phyloP scores from a whole-genome alignment of 53 echinoderm and acorn worm genomes.

The Holothuria scabra region DNA sequence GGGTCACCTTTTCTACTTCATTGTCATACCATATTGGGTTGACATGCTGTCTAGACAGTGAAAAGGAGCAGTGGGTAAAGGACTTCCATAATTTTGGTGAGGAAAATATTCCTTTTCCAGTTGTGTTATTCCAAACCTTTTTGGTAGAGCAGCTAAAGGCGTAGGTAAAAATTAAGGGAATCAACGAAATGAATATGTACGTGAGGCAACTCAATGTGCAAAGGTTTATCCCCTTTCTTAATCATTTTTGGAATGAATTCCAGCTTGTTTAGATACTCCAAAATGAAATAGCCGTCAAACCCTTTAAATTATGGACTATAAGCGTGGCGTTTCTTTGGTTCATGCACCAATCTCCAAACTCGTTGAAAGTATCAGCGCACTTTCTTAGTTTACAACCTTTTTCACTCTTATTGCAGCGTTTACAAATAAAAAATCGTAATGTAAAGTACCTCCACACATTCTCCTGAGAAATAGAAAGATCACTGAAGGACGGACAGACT shows the following conservation, averaged over 20 bases:
- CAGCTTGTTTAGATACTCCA: constrained; percentile 46
- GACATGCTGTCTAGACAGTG: constrained; percentile 36
- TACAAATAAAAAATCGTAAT: constrained; percentile 44
- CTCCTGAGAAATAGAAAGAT: too few species aligned
- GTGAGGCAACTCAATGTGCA: constrained; percentile 20
- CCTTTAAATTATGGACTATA: constrained; percentile 56
- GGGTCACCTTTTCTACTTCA: constrained; percentile 13
- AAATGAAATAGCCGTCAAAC: constrained; percentile 41
- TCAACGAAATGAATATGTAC: constrained; percentile 42
- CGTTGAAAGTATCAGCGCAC: constrained; percentile 4
- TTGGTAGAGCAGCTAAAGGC: constrained; percentile 50
- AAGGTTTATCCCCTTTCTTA: constrained; percentile 49
- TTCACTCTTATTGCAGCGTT: constrained; percentile 46
- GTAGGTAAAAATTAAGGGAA: constrained; percentile 51
- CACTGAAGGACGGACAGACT: too few species aligned
- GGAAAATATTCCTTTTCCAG: constrained; percentile 56
- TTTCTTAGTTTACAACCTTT: constrained; percentile 40
- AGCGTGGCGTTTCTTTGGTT: background rate
- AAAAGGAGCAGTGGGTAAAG: constrained; percentile 40
- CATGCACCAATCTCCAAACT: constrained; percentile 56
- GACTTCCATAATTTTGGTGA: constrained; percentile 37
- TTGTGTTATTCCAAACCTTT: constrained; percentile 46
- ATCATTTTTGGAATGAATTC: too few species aligned
- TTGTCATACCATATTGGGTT: constrained; percentile 26
- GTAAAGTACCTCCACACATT: too few species aligned